Base-by-base conservation (phyloP, 30 jellyfish, hydroid and myxozoan genomes). In the Phacellophora camtschatica region DNA sequence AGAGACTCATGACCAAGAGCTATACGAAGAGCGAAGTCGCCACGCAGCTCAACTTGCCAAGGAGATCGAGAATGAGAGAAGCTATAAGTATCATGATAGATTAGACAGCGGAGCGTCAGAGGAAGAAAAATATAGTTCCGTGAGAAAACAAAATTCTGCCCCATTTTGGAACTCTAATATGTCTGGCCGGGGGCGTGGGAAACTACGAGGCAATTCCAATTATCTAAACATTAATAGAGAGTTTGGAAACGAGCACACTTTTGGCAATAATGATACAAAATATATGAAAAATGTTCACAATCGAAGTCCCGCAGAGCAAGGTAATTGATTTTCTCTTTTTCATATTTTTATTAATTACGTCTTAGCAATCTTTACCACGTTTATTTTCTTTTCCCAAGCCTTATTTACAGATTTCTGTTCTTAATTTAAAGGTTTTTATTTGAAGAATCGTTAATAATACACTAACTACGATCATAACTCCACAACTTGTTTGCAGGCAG, bases 61-160 rank as follows among this genome's bases (percentile, higher is more conserved):
- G 25, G 88, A 84, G 33, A 57, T 84, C 46, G 88, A 58, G 45
- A 63, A 41, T 36, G 88, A 77, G 9, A 71, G 11, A 0, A 0
- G 56, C 51, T 42, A 45, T 34, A 66, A 39, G 23, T 8, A 13
- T 10, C 96, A 76, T 28, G 96, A 87, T 23, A 42, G 2, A 20
- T 54, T 76, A 5, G 96, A 87, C 63, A 87, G 96, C 45, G 96
- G 96, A 11, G 43, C 53, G 28, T 42, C 87, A 15, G 96, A 87
- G 54, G 96, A 87, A 43, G 96, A 87, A 2, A 29, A 51, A 25
- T 87, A 50, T 74, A 87, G 96, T 36, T 68, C 96, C 4, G 96
- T 87, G 39, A 54, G 54, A 18, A 66, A 88, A 35, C 15, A 58
- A 31, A 58, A 43, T 36, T 8, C 95, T 2, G 2, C 63, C 0